phyloP scores from a whole-genome alignment of 2,888 invertebrate genomes.

The Linhomoeus sp. region DNA sequence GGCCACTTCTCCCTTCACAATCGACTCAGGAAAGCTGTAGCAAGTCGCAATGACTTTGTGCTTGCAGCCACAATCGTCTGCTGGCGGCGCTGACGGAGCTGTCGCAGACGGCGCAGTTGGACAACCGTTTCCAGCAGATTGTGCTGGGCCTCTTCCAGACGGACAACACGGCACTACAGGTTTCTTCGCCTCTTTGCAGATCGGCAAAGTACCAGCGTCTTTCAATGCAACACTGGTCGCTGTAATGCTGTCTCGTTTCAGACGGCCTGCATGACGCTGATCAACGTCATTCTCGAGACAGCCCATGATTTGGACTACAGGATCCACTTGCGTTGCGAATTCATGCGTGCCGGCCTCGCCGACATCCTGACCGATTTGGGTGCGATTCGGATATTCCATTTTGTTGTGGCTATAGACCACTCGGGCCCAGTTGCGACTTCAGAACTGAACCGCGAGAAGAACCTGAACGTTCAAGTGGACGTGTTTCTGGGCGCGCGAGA shows the following conservation, averaged over 20 bases:
- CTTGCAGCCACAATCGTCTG: slow-evolving; percentile 52
- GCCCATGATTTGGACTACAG: slow-evolving; percentile 72
- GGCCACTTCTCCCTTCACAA: too few species aligned
- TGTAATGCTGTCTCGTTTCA: too few species aligned
- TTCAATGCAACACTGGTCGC: too few species aligned
- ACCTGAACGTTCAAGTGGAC: too few species aligned
- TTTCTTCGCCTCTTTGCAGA: slow-evolving; percentile 1
- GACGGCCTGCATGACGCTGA: slow-evolving; percentile 72
- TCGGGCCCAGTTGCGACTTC: too few species aligned
- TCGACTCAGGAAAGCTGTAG: too few species aligned
- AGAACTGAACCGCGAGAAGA: too few species aligned
- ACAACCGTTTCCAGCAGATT: slow-evolving; percentile 48
- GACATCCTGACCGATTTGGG: slow-evolving; percentile 41
- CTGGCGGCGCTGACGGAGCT: slow-evolving; percentile 71
- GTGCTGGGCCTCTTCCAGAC: slow-evolving; percentile 56
- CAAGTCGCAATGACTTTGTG: too few species aligned
- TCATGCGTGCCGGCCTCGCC: slow-evolving; percentile 76
- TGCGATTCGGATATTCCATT: too few species aligned
- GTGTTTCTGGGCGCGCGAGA: too few species aligned
- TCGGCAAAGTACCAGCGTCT: background rate
- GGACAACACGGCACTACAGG: slow-evolving; percentile 34
- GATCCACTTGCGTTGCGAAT: slow-evolving; percentile 76
- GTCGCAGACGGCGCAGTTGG: slow-evolving; percentile 48
- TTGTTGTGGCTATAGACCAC: too few species aligned
- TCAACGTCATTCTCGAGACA: slow-evolving; percentile 65